Evolutionary conservation across 2,797 vertebrate species (phyloP).

Genomic region (Amazona finschi): DNA sequence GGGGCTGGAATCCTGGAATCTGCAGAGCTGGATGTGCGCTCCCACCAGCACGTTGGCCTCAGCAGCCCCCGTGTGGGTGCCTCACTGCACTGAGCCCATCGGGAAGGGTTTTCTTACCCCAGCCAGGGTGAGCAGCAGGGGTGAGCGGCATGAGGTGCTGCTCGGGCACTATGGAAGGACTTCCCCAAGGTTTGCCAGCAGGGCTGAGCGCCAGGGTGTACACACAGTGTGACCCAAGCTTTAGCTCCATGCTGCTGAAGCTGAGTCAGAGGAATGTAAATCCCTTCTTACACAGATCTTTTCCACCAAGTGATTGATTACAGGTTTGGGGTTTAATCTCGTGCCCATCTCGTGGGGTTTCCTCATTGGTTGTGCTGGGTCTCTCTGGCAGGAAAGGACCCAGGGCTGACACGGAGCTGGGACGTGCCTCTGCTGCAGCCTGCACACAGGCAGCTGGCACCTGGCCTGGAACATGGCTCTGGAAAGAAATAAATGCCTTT

Average conservation of each 20-base stretch:
- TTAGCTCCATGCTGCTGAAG: not conserved
- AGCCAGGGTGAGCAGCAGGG: not conserved
- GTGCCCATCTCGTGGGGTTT: fast-evolving
- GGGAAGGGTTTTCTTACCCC: not conserved
- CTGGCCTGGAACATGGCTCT: not conserved
- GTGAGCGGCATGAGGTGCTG: not conserved
- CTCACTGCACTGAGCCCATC: fast-evolving
- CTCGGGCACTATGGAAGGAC: fast-evolving
- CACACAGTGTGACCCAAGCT: not conserved
- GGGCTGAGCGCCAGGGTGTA: not conserved
- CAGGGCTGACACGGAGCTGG: not conserved
- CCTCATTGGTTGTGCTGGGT: not conserved
- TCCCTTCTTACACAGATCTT: not conserved
- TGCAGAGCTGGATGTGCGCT: not conserved
- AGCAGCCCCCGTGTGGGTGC: not conserved
- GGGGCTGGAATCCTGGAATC: conserved; percentile 27
- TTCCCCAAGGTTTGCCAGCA: fast-evolving
- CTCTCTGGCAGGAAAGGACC: not conserved
- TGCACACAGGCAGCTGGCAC: not conserved
- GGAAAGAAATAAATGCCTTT: not conserved
- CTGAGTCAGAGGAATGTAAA: not conserved
- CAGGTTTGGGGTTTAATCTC: not conserved
- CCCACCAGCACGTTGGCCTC: not conserved
- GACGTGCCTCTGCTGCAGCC: not conserved
- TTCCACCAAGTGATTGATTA: not conserved